These are phyloP conservation scores for Antheraea assamensis DNA, from an alignment of 2,888 invertebrate species.

Conservation along the genomic window DNA sequence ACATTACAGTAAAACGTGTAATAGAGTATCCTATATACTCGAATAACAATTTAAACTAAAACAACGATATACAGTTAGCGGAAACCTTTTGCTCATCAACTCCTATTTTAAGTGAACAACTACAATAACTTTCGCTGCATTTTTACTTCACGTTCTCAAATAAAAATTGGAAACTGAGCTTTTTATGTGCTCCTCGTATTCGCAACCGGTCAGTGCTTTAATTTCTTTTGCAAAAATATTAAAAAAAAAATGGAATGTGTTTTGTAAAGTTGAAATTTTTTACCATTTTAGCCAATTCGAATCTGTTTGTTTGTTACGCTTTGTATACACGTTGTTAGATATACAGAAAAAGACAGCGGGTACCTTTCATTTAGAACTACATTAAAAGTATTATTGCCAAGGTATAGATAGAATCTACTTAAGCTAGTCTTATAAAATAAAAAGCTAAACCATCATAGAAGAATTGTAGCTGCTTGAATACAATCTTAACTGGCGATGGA, in stretches of 20 bases:
- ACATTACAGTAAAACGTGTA: background rate
- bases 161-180: slow-evolving; percentile 48
- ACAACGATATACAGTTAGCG: slow-evolving; percentile 42
- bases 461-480: too few relatives aligned
- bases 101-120: slow-evolving; percentile 47
- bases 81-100: slow-evolving; percentile 44
- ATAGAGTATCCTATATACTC: background rate
- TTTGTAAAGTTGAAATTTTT: background rate
- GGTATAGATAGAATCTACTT: too few relatives aligned
- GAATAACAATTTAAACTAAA: slow-evolving; percentile 39
- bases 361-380: too few relatives aligned
- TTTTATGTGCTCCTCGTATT: slow-evolving; percentile 44
- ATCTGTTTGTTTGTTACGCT: too few relatives aligned
- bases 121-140: slow-evolving; percentile 30
- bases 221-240: background rate
- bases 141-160: slow-evolving; percentile 22
- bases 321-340: too few relatives aligned
- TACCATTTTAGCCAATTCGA: too few relatives aligned
- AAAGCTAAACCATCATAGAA: too few relatives aligned
- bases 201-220: slow-evolving; percentile 20
- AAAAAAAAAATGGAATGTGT: background rate
- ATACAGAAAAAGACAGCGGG: too few relatives aligned
- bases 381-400: too few relatives aligned
- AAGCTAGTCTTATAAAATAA: too few relatives aligned
- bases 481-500: too few relatives aligned